These are phyloP conservation scores for Acanthis flammea DNA, from an alignment of 2,797 vertebrate genomes.

Conservation along the genomic window DNA sequence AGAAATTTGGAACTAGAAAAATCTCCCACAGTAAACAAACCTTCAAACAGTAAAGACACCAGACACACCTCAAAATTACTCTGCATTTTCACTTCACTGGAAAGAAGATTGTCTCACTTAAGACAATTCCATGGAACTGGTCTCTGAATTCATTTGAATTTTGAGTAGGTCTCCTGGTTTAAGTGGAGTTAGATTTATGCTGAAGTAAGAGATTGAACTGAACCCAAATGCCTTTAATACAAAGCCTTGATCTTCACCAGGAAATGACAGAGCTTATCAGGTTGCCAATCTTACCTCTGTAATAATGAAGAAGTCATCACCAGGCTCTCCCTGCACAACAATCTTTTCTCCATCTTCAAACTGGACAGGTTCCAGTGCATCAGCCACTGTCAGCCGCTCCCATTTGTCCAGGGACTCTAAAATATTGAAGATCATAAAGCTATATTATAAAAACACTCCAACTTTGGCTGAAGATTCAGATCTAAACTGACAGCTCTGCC, in stretches of 20 bases:
- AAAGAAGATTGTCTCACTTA: neutral
- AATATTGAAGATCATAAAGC: slow-evolving; percentile 11
- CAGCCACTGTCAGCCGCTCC: slow-evolving; percentile 82
- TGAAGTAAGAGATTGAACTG: neutral
- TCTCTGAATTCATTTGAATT: neutral
- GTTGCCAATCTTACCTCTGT: slow-evolving; percentile 74
- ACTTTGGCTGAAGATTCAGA: slow-evolving; percentile 1
- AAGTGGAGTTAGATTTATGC: neutral
- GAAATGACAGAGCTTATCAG: neutral
- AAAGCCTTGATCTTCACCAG: neutral
- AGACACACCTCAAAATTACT: slow-evolving; percentile 23
- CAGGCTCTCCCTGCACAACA: slow-evolving; percentile 82
- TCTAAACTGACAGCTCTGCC: slow-evolving; percentile 34
- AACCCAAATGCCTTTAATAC: neutral
- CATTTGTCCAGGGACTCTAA: slow-evolving; percentile 84
- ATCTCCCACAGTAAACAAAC: neutral
- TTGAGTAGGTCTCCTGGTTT: neutral
- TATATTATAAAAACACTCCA: slow-evolving; percentile 35
- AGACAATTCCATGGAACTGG: neutral
- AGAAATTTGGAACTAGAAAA: neutral
- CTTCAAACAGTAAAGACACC: neutral
- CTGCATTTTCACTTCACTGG: neutral
- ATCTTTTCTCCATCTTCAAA: slow-evolving; percentile 85
- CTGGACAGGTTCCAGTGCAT: slow-evolving; percentile 81
- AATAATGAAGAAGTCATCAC: slow-evolving; percentile 85